These are phyloP conservation scores for Erebia aethiops DNA, from an alignment of 2,888 invertebrate species.

Conservation along the genomic window DNA sequence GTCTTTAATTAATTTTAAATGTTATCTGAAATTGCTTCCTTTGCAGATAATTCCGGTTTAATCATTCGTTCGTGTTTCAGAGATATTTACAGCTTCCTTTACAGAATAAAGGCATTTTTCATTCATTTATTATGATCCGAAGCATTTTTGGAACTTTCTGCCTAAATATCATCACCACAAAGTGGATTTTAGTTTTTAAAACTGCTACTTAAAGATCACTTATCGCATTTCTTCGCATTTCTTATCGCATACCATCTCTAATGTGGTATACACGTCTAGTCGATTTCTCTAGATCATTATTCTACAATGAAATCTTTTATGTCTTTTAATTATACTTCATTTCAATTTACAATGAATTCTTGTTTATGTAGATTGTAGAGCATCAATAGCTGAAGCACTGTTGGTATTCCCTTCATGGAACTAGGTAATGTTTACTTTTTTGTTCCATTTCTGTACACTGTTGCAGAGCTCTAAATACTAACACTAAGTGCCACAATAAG, in stretches of 20 bases:
- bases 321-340: background rate
- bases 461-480: conserved; percentile 5
- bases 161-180: too few species aligned
- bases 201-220: too few species aligned
- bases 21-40: conserved; percentile 17
- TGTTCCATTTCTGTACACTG: conserved; percentile 19
- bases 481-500: conserved; percentile 58
- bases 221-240: too few species aligned
- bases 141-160: background rate
- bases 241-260: too few species aligned
- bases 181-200: too few species aligned
- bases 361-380: background rate
- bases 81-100: background rate
- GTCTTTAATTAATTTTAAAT: conserved; percentile 9
- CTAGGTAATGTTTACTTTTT: conserved; percentile 29
- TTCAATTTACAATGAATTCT: background rate
- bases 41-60: conserved; percentile 7
- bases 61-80: background rate
- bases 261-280: too few species aligned
- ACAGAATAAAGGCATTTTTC: background rate
- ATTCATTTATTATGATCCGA: background rate
- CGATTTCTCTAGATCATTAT: too few species aligned
- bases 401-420: conserved; percentile 18
- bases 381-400: conserved; percentile 16
- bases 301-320: background rate